Percentiles rank a stretch among this genome's conserved stretches.
phyloP scores from a whole-genome alignment of 2,113 vertebrate species.

The Cinclus cinclus region DNA sequence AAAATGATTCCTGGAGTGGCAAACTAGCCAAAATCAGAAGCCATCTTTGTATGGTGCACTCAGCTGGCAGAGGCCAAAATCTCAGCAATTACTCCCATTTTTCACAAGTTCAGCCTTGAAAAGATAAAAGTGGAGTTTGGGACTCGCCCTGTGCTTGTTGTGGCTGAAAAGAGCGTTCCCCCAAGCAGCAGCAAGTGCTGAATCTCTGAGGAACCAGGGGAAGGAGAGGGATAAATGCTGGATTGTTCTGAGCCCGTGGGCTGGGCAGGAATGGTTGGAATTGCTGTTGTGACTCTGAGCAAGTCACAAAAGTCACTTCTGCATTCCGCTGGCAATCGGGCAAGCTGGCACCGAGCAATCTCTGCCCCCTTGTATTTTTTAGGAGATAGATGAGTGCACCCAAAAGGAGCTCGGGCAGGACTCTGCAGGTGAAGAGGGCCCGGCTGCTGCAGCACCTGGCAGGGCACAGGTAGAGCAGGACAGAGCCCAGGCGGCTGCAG shows the following conservation, averaged over 20 bases:
- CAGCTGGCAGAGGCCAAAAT: background rate
- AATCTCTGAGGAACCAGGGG: slow-evolving; percentile 26
- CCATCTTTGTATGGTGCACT: background rate
- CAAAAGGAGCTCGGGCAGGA: background rate
- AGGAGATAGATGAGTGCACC: slow-evolving; percentile 70
- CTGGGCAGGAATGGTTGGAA: slow-evolving; percentile 79
- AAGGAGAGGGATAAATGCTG: slow-evolving; percentile 41
- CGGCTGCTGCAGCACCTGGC: background rate
- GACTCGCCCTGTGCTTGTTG: background rate
- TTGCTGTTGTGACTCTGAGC: slow-evolving; percentile 62
- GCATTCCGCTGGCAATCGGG: slow-evolving; percentile 52
- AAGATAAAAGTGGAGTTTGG: slow-evolving; percentile 22
- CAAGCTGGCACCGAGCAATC: slow-evolving; percentile 40
- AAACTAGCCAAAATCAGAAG: background rate
- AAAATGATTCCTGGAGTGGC: background rate
- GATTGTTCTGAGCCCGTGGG: slow-evolving; percentile 77
- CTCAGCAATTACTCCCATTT: background rate
- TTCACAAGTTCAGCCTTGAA: background rate
- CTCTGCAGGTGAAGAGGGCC: background rate
- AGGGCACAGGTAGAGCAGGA: slow-evolving; percentile 44
- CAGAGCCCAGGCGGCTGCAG: slow-evolving; percentile 19
- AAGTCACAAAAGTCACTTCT: slow-evolving; percentile 52
- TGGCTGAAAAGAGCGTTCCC: slow-evolving; percentile 49
- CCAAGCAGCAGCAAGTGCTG: slow-evolving; percentile 38
- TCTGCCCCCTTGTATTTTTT: slow-evolving; percentile 3